phyloP scores from a whole-genome alignment of 2,113 vertebrate species.

The Ciconia maguari region DNA sequence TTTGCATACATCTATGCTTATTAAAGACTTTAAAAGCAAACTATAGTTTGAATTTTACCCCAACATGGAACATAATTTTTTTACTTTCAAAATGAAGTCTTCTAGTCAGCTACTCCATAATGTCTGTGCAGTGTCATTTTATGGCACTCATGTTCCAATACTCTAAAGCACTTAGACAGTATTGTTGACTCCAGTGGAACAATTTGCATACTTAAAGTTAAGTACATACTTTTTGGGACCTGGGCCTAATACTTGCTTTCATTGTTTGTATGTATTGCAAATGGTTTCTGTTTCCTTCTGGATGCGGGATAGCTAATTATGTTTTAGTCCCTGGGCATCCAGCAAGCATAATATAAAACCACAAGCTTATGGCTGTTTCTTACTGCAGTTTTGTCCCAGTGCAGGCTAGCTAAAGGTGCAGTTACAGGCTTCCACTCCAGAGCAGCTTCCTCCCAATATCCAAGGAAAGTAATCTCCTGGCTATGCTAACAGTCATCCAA shows the following conservation, averaged over 20 bases:
- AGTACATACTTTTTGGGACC: constrained; percentile 26
- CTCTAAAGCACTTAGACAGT: constrained; percentile 1
- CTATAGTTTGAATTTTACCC: constrained; percentile 1
- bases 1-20: not conserved
- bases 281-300: constrained; percentile 40
- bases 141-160: not conserved
- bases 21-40: not conserved
- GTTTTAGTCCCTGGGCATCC: constrained; percentile 36
- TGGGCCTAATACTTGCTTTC: constrained; percentile 37
- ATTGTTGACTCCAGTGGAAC: constrained; percentile 19
- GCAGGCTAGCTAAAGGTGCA: not conserved
- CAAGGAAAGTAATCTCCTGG: constrained; percentile 68
- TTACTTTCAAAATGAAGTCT: not conserved
- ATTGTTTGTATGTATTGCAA: constrained; percentile 17
- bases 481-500: constrained; percentile 66
- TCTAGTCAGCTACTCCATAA: not conserved
- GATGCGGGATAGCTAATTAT: constrained; percentile 15
- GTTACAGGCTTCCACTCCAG: not conserved
- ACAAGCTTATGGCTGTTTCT: constrained; percentile 12
- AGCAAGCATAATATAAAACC: constrained; percentile 38
- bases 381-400: not conserved
- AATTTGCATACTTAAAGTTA: constrained; percentile 29
- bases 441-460: constrained; percentile 22
- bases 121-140: not conserved
- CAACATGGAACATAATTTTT: not conserved